These are phyloP conservation scores for Montipora capitata DNA, from an alignment of 92 coral and sea anemone genomes.

Conservation along the genomic window DNA sequence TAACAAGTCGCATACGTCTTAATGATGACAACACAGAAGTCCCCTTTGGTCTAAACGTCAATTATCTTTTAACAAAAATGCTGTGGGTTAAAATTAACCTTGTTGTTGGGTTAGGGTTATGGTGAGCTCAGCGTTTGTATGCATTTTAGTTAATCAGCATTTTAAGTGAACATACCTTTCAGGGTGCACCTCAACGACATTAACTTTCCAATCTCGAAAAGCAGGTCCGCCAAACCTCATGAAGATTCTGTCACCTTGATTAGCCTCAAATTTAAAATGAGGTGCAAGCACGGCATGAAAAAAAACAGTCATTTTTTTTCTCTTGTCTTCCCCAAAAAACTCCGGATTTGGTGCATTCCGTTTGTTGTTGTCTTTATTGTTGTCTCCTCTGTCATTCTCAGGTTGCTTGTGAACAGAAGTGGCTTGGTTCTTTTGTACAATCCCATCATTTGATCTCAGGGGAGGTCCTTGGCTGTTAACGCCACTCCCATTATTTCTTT, in stretches of 20 bases:
- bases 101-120: too few relatives aligned
- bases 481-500: background rate
- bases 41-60: too few relatives aligned
- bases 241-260: constrained; percentile 39
- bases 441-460: background rate
- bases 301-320: constrained; percentile 44
- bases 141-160: too few relatives aligned
- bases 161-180: constrained; percentile 18
- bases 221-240: constrained; percentile 54
- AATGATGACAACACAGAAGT: too few relatives aligned
- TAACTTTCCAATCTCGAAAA: constrained; percentile 26
- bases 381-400: background rate
- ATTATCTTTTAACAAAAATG: too few relatives aligned
- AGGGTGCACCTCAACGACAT: constrained; percentile 52
- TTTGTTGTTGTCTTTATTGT: background rate
- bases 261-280: constrained; percentile 61
- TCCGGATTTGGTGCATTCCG: background rate
- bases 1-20: too few relatives aligned
- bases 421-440: background rate
- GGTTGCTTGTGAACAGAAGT: background rate
- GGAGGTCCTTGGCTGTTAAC: background rate
- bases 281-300: constrained; percentile 80
- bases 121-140: too few relatives aligned
- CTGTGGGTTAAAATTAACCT: too few relatives aligned
- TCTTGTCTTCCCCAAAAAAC: constrained; percentile 5